Conservation (phyloP, 1,140 invertebrate species). For the Cyphomyrmex costatus region DNA sequence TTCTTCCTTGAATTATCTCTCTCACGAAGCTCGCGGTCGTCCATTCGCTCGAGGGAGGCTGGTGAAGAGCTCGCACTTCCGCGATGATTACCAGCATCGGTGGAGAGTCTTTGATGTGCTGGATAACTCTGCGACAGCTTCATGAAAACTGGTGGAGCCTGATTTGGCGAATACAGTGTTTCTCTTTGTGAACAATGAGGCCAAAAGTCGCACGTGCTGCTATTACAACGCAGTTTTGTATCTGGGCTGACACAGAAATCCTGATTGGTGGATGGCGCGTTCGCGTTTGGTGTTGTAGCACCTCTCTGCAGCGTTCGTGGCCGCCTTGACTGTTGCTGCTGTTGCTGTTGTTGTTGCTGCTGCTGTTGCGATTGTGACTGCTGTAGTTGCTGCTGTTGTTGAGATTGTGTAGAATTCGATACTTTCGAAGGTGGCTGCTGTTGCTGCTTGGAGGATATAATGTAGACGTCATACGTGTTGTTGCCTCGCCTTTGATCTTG, state of each 20-base stretch:
- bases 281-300: conserved; percentile 85
- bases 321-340: conserved; percentile 77
- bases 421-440: conserved; percentile 66
- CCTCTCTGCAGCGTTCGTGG: conserved; percentile 85
- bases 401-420: conserved; percentile 61
- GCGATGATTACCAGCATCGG: conserved; percentile 74
- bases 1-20: conserved; percentile 72
- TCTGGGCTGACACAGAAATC: conserved; percentile 80
- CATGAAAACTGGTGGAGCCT: conserved; percentile 83
- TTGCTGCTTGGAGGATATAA: conserved; percentile 85
- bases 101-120: conserved; percentile 83
- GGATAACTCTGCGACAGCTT: conserved; percentile 88
- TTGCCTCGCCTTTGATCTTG: conserved; percentile 77
- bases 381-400: conserved; percentile 74
- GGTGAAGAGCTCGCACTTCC: conserved; percentile 83
- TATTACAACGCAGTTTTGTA: conserved; percentile 85
- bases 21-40: conserved; percentile 77
- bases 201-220: conserved; percentile 88
- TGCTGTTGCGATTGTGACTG: conserved; percentile 67
- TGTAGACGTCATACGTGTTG: conserved; percentile 85
- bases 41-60: conserved; percentile 82
- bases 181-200: conserved; percentile 88
- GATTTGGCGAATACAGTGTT: conserved; percentile 81
- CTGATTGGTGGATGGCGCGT: conserved; percentile 70
- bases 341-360: conserved; percentile 68